Evolutionary conservation across 2,888 invertebrate species (phyloP), one percentile per base, ranked within the genome.

Genomic region (Stegophylla sp.): DNA sequence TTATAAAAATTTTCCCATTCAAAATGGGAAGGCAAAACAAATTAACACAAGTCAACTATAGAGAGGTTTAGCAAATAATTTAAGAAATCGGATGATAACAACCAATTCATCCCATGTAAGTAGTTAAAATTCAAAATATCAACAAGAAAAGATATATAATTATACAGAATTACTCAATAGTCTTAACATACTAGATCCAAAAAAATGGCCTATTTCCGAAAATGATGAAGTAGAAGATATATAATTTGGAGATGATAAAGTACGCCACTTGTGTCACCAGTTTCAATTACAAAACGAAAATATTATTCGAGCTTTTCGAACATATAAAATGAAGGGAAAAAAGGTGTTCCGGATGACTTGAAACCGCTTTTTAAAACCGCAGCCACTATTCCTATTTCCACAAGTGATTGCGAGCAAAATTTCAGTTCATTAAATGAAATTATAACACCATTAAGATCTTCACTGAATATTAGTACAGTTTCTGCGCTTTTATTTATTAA

Each of bases 31-130:
- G 23, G 15, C 45, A 48, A 48, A 26, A 48, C 20, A 67, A 67
- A 67, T 67, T 48, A 67, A 48, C 23, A 26, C 67, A 1, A 17
- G 15, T 0, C 67, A 67, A 45, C 67, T 67, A 17, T 26, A 67
- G 15, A 67, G 67, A 48, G 26, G 69, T 34, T 28, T 69, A 51
- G 69, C 69, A 26, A 69, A 69, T 51, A 69, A 51, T 69, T 69
- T 69, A 51, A 69, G 34, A 69, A 69, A 26, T 69, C 51, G 51
- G 9, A 69, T 51, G 20, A 69, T 69, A 53, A 69, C 28, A 53
- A 51, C 69, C 7, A 69, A 34, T 69, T 69, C 66, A 66, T 45
- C 66, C 17, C 66, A 63, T 63, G 43, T 66, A 45, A 66, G 61
- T 34, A 15, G 66, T 66, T 9, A 45, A 43, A 41, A 66, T 23